Evolutionary conservation across 2,113 vertebrate species (phyloP).

Genomic region (Notothenia coriiceps): DNA sequence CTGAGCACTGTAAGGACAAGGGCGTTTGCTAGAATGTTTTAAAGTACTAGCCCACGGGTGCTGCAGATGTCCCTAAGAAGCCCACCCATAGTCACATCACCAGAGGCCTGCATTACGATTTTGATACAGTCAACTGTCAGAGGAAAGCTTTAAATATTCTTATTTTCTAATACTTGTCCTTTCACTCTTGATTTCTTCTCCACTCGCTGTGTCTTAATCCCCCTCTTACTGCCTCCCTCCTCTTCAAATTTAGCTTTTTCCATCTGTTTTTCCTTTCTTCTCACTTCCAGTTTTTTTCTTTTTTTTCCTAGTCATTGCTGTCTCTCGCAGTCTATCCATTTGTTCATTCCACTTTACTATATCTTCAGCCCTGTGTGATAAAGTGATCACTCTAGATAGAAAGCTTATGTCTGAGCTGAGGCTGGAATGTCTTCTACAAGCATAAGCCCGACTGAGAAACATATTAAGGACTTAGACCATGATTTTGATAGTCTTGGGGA

Average conservation of each 20-base stretch:
- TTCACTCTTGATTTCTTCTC: slow-evolving; percentile 55
- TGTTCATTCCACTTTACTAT: slow-evolving; percentile 18
- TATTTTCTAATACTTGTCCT: slow-evolving; percentile 68
- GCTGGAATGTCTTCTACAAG: background rate
- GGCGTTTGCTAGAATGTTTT: slow-evolving; percentile 69
- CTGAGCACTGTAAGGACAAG: slow-evolving; percentile 66
- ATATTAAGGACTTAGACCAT: background rate
- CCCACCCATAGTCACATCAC: slow-evolving; percentile 61
- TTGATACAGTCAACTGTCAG: slow-evolving; percentile 61
- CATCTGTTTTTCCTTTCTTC: slow-evolving; percentile 35
- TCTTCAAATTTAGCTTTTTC: slow-evolving; percentile 61
- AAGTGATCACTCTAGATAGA: slow-evolving; percentile 18
- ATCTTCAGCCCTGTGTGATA: slow-evolving; percentile 20
- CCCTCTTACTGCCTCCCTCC: slow-evolving; percentile 45
- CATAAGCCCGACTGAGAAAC: slow-evolving; percentile 4
- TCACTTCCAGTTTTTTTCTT: slow-evolving; percentile 16
- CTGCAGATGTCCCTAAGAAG: slow-evolving; percentile 66
- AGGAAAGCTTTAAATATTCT: slow-evolving; percentile 58
- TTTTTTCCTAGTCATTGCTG: slow-evolving; percentile 39
- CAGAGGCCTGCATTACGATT: slow-evolving; percentile 43
- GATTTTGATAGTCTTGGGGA: background rate
- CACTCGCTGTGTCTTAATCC: slow-evolving; percentile 57
- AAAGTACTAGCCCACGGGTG: slow-evolving; percentile 57
- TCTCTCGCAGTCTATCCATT: background rate
- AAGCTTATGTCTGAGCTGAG: slow-evolving; percentile 6